Percentiles rank a stretch among this genome's conserved stretches.
phyloP scores from a whole-genome alignment of 2,113 vertebrate genomes.

The Vicugna pacos region DNA sequence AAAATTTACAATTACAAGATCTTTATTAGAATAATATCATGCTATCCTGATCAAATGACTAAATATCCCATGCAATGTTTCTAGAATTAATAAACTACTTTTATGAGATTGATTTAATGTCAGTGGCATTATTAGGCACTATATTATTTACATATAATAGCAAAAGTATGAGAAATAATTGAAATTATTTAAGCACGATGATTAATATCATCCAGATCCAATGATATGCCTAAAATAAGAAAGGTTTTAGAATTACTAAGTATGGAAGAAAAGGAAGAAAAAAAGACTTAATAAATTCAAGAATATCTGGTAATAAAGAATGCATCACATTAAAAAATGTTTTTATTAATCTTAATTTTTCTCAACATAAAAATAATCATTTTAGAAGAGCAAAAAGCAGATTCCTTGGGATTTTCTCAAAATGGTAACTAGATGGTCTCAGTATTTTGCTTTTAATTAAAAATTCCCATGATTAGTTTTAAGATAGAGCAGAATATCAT shows the following conservation, averaged over 20 bases:
- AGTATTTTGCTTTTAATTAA: neutral
- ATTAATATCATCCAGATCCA: neutral
- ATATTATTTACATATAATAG: neutral
- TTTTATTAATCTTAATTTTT: neutral
- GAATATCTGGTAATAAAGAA: neutral
- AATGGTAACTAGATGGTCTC: neutral
- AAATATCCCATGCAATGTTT: neutral
- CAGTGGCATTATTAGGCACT: neutral
- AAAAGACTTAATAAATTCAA: neutral
- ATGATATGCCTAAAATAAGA: neutral
- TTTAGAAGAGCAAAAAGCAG: neutral
- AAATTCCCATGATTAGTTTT: slow-evolving; percentile 2
- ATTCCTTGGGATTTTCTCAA: neutral
- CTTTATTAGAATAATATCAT: neutral
- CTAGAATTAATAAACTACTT: neutral
- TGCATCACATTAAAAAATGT: neutral
- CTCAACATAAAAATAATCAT: neutral
- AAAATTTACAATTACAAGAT: neutral
- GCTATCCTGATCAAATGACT: neutral
- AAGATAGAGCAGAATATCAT: neutral
- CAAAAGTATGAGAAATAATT: neutral
- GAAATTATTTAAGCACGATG: neutral
- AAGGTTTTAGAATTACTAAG: neutral
- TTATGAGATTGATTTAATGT: neutral
- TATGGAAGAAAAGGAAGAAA: neutral